These are phyloP conservation scores for Epistrophella euchroma DNA, from an alignment of 2,888 invertebrate species.

Conservation along the genomic window DNA sequence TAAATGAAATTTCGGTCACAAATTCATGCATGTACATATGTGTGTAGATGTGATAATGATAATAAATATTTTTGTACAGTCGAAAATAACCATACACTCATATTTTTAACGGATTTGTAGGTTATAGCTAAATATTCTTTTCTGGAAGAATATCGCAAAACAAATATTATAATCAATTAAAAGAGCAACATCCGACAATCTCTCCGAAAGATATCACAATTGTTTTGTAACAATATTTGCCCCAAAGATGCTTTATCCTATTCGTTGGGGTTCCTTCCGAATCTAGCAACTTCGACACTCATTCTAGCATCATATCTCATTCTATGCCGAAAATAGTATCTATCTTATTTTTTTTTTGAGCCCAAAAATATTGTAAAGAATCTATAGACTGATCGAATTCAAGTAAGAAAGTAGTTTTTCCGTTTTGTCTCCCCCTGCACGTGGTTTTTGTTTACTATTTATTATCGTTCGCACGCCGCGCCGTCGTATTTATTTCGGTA, in stretches of 20 bases:
- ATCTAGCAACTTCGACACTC: conserved; percentile 5
- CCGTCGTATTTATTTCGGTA: background rate
- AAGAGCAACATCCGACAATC: background rate
- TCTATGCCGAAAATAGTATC: conserved; percentile 47
- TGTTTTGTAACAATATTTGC: background rate
- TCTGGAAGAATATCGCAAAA: no score
- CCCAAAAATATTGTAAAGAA: conserved; percentile 39
- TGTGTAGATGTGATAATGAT: no score
- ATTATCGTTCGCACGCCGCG: conserved; percentile 32
- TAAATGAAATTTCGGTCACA: no score
- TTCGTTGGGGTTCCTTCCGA: conserved; percentile 71
- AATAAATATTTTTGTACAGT: no score
- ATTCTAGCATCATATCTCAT: conserved; percentile 21
- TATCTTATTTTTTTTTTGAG: conserved; percentile 11
- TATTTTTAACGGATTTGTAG: no score
- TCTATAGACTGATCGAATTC: conserved; percentile 16
- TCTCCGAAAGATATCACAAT: background rate
- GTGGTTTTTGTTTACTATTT: conserved; percentile 63
- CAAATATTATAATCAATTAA: background rate
- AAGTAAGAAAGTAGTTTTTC: conserved; percentile 45
- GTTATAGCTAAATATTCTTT: background rate
- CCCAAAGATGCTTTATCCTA: conserved; percentile 30
- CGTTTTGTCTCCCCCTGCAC: conserved; percentile 32
- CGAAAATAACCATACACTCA: no score
- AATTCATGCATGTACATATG: no score